phyloP scores from a whole-genome alignment of 2,113 vertebrate genomes.

The Microcebus lehilahytsara region DNA sequence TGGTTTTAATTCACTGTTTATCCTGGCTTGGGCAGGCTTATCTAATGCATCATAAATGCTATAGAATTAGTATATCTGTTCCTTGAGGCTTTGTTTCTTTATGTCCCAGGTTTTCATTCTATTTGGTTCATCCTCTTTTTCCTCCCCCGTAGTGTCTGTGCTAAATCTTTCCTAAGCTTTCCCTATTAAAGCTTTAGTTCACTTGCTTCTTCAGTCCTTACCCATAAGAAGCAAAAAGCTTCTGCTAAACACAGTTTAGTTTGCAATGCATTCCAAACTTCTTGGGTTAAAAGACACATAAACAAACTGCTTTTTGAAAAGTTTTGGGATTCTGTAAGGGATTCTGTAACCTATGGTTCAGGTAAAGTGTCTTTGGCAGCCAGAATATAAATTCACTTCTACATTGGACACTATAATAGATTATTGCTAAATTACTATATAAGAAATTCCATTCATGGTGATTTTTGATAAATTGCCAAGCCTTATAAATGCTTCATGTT shows the following conservation, averaged over 20 bases:
- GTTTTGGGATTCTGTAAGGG: not conserved
- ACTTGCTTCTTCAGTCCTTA: not conserved
- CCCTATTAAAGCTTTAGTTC: not conserved
- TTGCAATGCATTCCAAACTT: not conserved
- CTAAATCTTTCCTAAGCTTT: conserved; percentile 1
- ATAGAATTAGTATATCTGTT: not conserved
- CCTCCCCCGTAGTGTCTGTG: not conserved
- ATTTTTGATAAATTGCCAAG: conserved; percentile 48
- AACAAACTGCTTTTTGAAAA: not conserved
- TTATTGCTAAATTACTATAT: conserved; percentile 33
- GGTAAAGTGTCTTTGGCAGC: conserved; percentile 45
- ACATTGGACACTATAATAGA: not conserved
- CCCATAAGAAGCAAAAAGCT: not conserved
- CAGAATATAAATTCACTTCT: conserved; percentile 33
- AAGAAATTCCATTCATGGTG: conserved; percentile 1
- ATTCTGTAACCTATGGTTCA: not conserved
- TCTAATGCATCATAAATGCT: not conserved
- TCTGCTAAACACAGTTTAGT: not conserved
- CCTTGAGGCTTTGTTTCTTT: not conserved
- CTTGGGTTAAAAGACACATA: not conserved
- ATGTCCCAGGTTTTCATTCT: not conserved
- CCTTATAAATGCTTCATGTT: not conserved
- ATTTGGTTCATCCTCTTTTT: not conserved
- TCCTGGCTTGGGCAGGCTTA: not conserved
- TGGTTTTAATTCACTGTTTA: not conserved